These are phyloP conservation scores for Morinoia aosen DNA, from an alignment of 2,888 invertebrate genomes.

Conservation along the genomic window DNA sequence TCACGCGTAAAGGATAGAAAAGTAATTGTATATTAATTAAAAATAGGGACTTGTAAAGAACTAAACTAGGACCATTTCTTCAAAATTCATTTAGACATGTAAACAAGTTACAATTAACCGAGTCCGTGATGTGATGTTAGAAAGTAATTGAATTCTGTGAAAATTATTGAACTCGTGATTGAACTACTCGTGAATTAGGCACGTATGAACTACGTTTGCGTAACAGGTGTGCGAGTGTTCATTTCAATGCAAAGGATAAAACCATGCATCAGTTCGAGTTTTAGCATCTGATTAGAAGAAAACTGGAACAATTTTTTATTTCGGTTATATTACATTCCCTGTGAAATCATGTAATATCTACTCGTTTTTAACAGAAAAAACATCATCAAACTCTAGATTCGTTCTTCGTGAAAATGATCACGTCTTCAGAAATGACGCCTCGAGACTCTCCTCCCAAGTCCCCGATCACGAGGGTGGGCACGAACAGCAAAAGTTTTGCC, in stretches of 20 bases:
- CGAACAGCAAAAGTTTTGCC: conserved; percentile 36
- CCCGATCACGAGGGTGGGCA: neutral
- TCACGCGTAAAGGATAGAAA: no score
- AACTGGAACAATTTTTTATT: no score
- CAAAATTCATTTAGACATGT: neutral
- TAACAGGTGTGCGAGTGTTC: no score
- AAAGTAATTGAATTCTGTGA: neutral
- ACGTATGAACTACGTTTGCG: neutral
- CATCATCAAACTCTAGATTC: neutral
- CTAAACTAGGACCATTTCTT: neutral
- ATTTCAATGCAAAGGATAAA: no score
- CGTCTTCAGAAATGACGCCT: conserved; percentile 17
- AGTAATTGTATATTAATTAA: neutral
- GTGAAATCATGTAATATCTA: neutral
- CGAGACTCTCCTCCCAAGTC: conserved; percentile 20
- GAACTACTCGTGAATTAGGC: neutral
- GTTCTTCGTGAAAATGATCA: neutral
- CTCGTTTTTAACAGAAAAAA: neutral
- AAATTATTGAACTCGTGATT: neutral
- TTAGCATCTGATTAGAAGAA: no score
- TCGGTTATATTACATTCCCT: neutral
- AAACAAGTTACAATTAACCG: neutral
- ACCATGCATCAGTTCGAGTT: no score
- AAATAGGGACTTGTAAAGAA: neutral
- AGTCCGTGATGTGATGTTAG: neutral